Percentiles rank a stretch among this genome's conserved stretches.
Conservation (phyloP, 2,888 invertebrate genomes). For the Eucera pruinosa region DNA sequence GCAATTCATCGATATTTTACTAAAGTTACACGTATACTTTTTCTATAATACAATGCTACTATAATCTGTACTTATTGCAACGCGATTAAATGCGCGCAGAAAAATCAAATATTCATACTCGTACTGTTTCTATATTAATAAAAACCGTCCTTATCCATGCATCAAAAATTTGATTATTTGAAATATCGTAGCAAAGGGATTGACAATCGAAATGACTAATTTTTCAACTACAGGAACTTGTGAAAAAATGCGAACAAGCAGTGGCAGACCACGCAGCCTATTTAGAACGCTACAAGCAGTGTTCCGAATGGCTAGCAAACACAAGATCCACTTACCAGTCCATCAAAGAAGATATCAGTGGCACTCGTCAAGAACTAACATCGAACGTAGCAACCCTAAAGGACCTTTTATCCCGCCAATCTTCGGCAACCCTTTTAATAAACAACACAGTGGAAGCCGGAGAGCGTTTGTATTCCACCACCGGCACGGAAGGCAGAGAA, state of each 20-base stretch:
- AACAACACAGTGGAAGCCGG: conserved; percentile 95
- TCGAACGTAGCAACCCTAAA: conserved; percentile 89
- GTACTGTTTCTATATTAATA: no score
- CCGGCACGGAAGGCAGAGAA: conserved; percentile 94
- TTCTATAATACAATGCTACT: no score
- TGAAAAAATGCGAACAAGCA: conserved; percentile 96
- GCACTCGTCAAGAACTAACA: conserved; percentile 89
- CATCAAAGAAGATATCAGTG: conserved; percentile 86
- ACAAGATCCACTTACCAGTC: conserved; percentile 90
- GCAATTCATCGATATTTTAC: no score
- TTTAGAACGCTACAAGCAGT: conserved; percentile 93
- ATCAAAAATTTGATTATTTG: no score
- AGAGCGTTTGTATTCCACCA: conserved; percentile 94
- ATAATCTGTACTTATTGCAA: no score
- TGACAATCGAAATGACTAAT: no score
- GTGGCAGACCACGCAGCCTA: conserved; percentile 92
- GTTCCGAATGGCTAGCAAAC: conserved; percentile 91
- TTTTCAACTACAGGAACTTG: conserved; percentile 87
- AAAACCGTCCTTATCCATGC: no score
- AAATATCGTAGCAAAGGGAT: no score
- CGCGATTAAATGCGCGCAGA: no score
- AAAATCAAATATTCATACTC: no score
- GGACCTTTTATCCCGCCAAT: conserved; percentile 90
- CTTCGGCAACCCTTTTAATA: conserved; percentile 90
- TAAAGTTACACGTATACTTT: no score